Conservation (phyloP, 2,888 invertebrate species). For the Galerucella pusilla region DNA sequence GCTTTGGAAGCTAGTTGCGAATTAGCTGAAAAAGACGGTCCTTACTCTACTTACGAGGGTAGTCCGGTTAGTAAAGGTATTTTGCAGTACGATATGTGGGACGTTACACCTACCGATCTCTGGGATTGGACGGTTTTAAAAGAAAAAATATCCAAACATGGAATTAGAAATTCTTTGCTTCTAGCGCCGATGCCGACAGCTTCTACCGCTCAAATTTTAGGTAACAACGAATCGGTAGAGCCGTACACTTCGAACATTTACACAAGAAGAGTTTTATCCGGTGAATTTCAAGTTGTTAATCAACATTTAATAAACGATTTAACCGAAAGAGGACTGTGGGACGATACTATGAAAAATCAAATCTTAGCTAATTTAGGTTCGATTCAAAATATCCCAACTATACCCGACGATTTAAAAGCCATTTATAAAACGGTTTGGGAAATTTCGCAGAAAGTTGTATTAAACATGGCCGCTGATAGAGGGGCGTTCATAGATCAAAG, state of each 20-base stretch:
- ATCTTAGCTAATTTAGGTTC: constrained; percentile 94
- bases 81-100: constrained; percentile 98
- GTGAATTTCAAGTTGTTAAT: constrained; percentile 93
- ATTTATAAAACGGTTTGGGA: constrained; percentile 99
- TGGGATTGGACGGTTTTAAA: constrained; percentile 92
- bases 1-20: constrained; percentile 97
- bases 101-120: constrained; percentile 83
- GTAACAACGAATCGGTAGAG: constrained; percentile 98
- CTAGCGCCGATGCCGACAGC: constrained; percentile 99
- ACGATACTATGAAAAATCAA: constrained; percentile 94
- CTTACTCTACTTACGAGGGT: constrained; percentile 92
- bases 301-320: constrained; percentile 94
- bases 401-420: constrained; percentile 86
- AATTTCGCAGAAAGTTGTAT: constrained; percentile 89
- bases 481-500: constrained; percentile 99
- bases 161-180: constrained; percentile 88
- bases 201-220: constrained; percentile 98
- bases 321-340: constrained; percentile 92
- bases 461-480: constrained; percentile 97
- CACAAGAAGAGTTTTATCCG: constrained; percentile 91
- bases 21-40: constrained; percentile 83
- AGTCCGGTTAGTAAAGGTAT: constrained; percentile 93
- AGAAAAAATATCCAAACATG: constrained; percentile 85
- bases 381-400: constrained; percentile 85
- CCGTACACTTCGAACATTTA: constrained; percentile 99